A percentile compares a stretch with the other conserved stretches of the same genome.
Conservation (phyloP, 2,113 vertebrate genomes). For the Brachyhypopomus gauderio region DNA sequence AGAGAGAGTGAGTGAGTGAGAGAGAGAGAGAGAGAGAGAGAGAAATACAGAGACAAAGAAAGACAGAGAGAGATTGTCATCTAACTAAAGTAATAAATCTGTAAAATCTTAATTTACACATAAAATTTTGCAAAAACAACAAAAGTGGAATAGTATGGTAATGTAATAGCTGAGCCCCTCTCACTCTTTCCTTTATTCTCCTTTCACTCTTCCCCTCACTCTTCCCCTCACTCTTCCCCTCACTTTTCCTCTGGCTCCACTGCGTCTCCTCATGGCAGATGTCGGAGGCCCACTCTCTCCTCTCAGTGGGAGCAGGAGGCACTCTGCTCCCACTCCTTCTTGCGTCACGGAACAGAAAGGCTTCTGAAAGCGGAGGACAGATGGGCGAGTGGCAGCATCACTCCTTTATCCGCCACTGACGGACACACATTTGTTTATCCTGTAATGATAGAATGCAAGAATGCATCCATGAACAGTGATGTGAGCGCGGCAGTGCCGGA, state of each 20-base stretch:
- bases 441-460: constrained; percentile 34
- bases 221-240: constrained; percentile 11
- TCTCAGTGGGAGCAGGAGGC: constrained; percentile 77
- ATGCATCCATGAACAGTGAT: constrained; percentile 40
- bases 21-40: neutral
- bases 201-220: neutral
- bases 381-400: constrained; percentile 43
- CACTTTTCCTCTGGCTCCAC: constrained; percentile 34
- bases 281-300: constrained; percentile 27
- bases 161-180: neutral
- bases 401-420: constrained; percentile 41
- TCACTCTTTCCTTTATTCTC: neutral
- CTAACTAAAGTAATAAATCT: too few species aligned
- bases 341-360: constrained; percentile 79
- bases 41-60: neutral
- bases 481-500: neutral
- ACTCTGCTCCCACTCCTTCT: constrained; percentile 76
- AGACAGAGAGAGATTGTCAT: neutral
- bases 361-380: constrained; percentile 51
- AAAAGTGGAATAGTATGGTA: neutral
- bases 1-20: constrained; percentile 41
- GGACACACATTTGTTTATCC: constrained; percentile 38
- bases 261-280: constrained; percentile 13
- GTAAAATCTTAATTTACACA: too few species aligned
- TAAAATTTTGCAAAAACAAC: neutral